Evolutionary conservation across 2,113 vertebrate species (phyloP).

Genomic region (Malurus cyaneus): DNA sequence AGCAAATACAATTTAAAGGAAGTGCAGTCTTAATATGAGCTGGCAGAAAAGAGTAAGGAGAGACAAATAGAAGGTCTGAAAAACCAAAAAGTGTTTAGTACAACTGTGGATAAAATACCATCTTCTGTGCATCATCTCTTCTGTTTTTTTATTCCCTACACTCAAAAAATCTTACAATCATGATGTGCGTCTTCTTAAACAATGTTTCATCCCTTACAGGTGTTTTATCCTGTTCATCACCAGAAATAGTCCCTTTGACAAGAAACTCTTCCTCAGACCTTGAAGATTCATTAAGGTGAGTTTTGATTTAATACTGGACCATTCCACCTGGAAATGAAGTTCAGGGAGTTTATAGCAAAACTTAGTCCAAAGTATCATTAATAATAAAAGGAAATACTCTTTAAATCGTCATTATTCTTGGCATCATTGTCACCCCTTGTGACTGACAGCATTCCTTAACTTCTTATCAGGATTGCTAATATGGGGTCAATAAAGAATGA

Average conservation of each 20-base stretch:
- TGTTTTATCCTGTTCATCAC: not conserved
- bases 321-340: not conserved
- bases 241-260: not conserved
- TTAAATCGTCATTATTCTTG: not conserved
- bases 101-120: not conserved
- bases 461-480: not conserved
- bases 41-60: not conserved
- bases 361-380: not conserved
- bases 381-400: not conserved
- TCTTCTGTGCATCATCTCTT: not conserved
- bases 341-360: not conserved
- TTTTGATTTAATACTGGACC: not conserved
- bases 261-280: not conserved
- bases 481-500: not conserved
- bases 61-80: not conserved
- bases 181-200: not conserved
- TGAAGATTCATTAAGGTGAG: constrained; percentile 20
- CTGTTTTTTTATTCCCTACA: not conserved
- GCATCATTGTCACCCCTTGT: not conserved
- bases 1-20: not conserved
- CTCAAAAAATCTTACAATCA: not conserved
- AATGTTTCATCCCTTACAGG: not conserved
- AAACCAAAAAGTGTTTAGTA: not conserved
- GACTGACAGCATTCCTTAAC: not conserved
- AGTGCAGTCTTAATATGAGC: not conserved